Conservation (phyloP, 2,113 vertebrate species). For the Kryptolebias marmoratus region DNA sequence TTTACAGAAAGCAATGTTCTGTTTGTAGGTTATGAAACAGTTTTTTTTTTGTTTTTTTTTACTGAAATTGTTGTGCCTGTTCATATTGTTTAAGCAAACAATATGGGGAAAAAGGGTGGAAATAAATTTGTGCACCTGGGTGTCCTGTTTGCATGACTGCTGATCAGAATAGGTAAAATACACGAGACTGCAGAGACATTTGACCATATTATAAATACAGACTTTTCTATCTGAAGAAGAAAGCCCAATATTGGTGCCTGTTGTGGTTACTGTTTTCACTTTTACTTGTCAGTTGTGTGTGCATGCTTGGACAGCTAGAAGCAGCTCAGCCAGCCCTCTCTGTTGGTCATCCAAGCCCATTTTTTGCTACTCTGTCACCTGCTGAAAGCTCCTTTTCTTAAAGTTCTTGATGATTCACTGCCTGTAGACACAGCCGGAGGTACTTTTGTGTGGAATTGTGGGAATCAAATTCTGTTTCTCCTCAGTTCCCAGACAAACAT, state of each 20-base stretch:
- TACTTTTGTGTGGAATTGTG: conserved; percentile 10
- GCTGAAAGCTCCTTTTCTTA: conserved; percentile 49
- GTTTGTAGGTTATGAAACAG: background rate
- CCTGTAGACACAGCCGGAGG: conserved; percentile 34
- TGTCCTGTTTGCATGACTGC: background rate
- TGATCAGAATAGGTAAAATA: background rate
- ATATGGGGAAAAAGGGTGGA: no score
- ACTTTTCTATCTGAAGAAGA: background rate
- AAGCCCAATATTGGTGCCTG: background rate
- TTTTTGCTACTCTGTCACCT: conserved; percentile 40
- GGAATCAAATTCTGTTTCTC: conserved; percentile 25
- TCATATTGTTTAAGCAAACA: background rate
- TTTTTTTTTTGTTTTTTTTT: background rate
- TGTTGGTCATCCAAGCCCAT: conserved; percentile 19
- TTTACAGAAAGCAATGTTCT: conserved; percentile 4
- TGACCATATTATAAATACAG: background rate
- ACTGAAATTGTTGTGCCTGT: background rate
- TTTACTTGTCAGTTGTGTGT: background rate
- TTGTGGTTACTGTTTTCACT: background rate
- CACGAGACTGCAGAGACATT: background rate
- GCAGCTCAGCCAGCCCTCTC: conserved; percentile 22
- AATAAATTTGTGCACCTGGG: no score
- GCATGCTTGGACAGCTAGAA: background rate
- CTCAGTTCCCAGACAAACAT: conserved; percentile 50
- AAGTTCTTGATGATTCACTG: conserved; percentile 54